Conservation (phyloP, 2,888 invertebrate genomes). For the Masnerella sp. region DNA sequence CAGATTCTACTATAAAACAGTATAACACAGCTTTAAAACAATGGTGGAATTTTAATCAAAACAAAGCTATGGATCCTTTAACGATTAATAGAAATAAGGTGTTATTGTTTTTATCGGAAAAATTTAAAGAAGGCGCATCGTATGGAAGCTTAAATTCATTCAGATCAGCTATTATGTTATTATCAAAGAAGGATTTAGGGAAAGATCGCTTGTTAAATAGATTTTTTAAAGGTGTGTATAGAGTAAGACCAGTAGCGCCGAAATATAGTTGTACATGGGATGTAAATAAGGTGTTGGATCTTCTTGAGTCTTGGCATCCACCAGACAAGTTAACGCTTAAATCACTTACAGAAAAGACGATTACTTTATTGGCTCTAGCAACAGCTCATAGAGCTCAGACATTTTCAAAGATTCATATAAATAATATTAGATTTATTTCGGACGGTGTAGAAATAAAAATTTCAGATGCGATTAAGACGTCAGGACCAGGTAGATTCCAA, state of each 20-base stretch:
- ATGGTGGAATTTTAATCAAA: constrained; percentile 51
- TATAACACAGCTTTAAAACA: constrained; percentile 59
- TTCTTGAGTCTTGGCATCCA: background rate
- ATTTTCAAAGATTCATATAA: background rate
- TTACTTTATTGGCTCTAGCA: background rate
- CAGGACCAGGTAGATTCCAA: constrained; percentile 17
- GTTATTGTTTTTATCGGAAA: background rate
- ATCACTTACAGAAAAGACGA: background rate
- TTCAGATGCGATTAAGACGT: constrained; percentile 7
- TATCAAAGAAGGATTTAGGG: background rate
- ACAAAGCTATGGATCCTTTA: background rate
- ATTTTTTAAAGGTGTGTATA: background rate
- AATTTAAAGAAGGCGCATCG: background rate
- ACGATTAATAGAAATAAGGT: background rate
- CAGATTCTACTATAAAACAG: constrained; percentile 47
- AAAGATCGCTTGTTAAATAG: background rate
- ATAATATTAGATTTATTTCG: no score
- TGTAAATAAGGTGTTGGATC: constrained; percentile 12
- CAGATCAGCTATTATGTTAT: background rate
- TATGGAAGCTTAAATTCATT: background rate
- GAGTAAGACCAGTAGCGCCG: background rate
- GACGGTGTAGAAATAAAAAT: no score
- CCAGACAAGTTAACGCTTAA: background rate
- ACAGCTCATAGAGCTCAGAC: background rate
- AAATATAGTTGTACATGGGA: constrained; percentile 14